Conservation (phyloP, 2,888 invertebrate genomes). For the Epinotia ramella region DNA sequence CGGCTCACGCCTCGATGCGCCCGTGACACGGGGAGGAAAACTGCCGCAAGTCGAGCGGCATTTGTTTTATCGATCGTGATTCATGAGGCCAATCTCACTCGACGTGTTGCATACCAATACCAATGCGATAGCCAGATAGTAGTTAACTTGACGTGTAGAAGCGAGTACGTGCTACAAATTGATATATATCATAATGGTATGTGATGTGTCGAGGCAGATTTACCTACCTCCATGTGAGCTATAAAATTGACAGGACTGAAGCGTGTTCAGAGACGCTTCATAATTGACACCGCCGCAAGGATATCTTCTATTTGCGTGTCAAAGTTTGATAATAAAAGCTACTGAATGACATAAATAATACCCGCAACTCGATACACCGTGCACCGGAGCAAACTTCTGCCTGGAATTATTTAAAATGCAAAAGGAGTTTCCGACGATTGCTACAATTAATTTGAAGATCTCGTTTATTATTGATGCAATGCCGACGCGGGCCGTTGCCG, state of each 20-base stretch:
- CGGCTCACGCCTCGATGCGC: background rate
- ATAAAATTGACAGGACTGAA: conserved; percentile 1
- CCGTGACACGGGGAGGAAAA: background rate
- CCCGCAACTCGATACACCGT: conserved; percentile 14
- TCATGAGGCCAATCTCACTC: background rate
- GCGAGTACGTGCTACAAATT: too few relatives aligned
- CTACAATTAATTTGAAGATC: conserved; percentile 44
- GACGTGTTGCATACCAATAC: background rate
- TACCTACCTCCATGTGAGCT: background rate
- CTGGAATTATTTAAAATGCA: conserved; percentile 38
- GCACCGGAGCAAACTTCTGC: conserved; percentile 10
- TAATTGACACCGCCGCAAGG: conserved; percentile 5
- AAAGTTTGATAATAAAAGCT: conserved; percentile 20
- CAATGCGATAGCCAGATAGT: background rate
- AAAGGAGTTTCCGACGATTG: conserved; percentile 43
- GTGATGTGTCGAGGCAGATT: too few relatives aligned
- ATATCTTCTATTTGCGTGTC: conserved; percentile 14
- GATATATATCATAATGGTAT: too few relatives aligned
- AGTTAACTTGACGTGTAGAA: too few relatives aligned
- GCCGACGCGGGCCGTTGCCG: conserved; percentile 19
- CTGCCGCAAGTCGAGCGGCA: conserved; percentile 16
- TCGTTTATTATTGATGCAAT: conserved; percentile 40
- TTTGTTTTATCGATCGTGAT: conserved; percentile 17
- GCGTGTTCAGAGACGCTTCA: conserved; percentile 10
- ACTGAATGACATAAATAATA: conserved; percentile 21